A percentile compares a stretch with the other conserved stretches of the same genome.
Conservation (phyloP, 2,113 vertebrate genomes). For the Cervus canadensis region DNA sequence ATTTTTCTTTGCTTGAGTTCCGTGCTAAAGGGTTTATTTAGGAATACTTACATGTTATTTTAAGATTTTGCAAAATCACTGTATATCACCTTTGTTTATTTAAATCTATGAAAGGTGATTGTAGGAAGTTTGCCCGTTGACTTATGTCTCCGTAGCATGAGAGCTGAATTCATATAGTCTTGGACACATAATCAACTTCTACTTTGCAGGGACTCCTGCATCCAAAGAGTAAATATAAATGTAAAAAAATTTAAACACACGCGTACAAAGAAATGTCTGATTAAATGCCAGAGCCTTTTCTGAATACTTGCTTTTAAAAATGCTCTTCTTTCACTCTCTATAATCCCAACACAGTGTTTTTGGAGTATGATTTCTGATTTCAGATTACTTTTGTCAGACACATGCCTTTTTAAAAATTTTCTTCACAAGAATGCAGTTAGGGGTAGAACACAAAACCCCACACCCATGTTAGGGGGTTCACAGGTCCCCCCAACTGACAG, state of each 20-base stretch:
- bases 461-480: rapidly evolving
- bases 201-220: neutral
- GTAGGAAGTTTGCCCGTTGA: neutral
- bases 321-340: neutral
- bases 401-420: neutral
- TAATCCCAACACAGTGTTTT: neutral
- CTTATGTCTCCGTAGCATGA: neutral
- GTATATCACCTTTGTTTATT: slow-evolving; percentile 18
- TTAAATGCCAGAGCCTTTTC: neutral
- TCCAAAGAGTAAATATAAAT: neutral
- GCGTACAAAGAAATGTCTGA: neutral
- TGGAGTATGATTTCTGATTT: neutral
- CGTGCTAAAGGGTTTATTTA: neutral
- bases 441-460: neutral
- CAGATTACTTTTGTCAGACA: neutral
- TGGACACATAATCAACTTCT: neutral
- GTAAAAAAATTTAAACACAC: neutral
- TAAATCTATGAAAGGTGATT: neutral
- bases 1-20: neutral
- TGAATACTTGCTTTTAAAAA: slow-evolving; percentile 15
- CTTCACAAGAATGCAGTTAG: neutral
- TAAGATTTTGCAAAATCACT: neutral
- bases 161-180: neutral
- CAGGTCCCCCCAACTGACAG: neutral
- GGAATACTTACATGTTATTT: neutral